These are phyloP conservation scores for Sander vitreus DNA, from an alignment of 2,113 vertebrate species.

Conservation along the genomic window DNA sequence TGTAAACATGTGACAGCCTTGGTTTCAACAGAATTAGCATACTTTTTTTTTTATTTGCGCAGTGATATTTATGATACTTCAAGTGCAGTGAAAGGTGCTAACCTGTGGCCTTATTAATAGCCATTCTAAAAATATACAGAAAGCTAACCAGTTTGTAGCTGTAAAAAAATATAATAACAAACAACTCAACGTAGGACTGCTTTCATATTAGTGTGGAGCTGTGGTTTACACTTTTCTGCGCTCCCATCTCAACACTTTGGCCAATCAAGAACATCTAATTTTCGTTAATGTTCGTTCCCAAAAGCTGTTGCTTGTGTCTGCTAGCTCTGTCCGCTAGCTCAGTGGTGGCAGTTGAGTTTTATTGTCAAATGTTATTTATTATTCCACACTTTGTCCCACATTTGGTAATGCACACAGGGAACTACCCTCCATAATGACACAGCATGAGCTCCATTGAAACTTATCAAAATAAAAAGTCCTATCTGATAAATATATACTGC, in stretches of 20 bases:
- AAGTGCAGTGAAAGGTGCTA: not conserved
- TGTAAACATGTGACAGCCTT: not conserved
- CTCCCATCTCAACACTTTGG: too few relatives aligned
- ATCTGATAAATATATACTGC: not conserved
- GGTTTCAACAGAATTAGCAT: not conserved
- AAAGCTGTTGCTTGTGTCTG: too few relatives aligned
- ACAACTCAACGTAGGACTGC: not conserved
- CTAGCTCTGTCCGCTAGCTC: too few relatives aligned
- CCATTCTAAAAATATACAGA: too few relatives aligned
- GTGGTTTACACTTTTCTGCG: too few relatives aligned
- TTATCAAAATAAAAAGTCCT: not conserved
- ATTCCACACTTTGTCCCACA: not conserved
- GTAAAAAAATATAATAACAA: not conserved
- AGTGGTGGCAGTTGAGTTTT: not conserved
- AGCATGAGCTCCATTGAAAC: not conserved
- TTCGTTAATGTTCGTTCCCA: too few relatives aligned
- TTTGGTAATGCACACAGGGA: not conserved
- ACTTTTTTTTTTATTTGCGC: not conserved
- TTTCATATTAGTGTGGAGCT: not conserved
- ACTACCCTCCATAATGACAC: not conserved
- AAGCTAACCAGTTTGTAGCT: not conserved
- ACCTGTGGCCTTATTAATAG: not conserved
- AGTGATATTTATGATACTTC: not conserved
- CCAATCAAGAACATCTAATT: too few relatives aligned
- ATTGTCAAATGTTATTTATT: not conserved